phyloP scores from a whole-genome alignment of 2,797 vertebrate species.

The Ptychadena robeensis region DNA sequence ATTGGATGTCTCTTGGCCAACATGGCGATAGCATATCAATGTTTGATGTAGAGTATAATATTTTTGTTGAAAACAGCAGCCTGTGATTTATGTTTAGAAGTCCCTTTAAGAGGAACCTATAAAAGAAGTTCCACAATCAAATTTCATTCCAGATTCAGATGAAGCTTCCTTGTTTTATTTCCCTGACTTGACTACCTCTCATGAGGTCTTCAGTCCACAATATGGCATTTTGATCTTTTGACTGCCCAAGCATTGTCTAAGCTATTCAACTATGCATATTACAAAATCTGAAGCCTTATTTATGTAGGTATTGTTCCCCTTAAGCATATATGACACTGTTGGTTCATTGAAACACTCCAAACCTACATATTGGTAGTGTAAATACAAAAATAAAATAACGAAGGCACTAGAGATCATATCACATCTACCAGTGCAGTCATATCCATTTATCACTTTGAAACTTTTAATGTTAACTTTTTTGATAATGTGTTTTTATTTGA shows the following conservation, averaged over 20 bases:
- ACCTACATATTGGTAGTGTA: not conserved
- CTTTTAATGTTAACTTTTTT: conserved; percentile 39
- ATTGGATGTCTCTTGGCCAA: too few species aligned
- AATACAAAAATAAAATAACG: too few species aligned
- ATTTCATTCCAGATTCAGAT: not conserved
- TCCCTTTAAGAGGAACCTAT: not conserved
- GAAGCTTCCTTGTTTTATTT: not conserved
- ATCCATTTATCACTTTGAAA: conserved; percentile 9
- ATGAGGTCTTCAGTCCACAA: not conserved
- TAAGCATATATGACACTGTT: not conserved
- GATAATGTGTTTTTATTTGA: conserved; percentile 44
- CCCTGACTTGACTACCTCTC: not conserved
- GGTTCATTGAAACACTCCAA: not conserved
- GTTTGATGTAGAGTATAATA: too few species aligned
- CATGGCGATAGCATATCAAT: too few species aligned
- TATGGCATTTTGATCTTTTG: not conserved
- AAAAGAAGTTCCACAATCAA: not conserved
- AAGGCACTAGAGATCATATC: not conserved
- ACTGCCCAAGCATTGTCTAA: not conserved
- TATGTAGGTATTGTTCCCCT: not conserved
- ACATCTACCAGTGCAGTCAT: not conserved
- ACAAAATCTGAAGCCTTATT: not conserved
- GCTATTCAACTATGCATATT: not conserved
- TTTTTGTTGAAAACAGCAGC: not conserved
- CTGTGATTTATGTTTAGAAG: not conserved